Base-by-base conservation (phyloP, 2,797 vertebrate species). In the Enteromius radiatus region DNA sequence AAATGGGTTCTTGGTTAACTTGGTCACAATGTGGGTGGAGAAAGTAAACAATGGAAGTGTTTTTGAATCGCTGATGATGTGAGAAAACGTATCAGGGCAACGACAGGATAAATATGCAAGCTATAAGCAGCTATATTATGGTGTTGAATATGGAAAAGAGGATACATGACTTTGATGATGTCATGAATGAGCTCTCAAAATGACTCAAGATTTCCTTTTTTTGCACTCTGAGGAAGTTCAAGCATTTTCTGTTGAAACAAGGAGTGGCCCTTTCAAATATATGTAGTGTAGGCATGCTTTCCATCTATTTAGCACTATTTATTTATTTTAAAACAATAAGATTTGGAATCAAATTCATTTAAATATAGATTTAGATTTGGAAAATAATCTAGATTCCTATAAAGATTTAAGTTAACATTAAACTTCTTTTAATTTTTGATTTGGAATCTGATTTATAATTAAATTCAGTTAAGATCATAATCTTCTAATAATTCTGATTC, bases 31-130 rank as follows among this genome's bases (percentile, higher is more conserved):
- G 49, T 76, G 63, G 63, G 49, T 45, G 73, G 56, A 76, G 54
- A 49, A 38, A 81, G 56, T 64, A 64, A 43, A 41, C 47, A 33
- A 26, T 74, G 9, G 76, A 68, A 76, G 64, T 68, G 77, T 59
- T 45, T 82, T 61, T 47, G 47, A 41, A 43, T 10, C 3, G 19
- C 71, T 56, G 59, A 12, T 76, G 45, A 33, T 47, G 33, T 82
- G 36, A 28, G 26, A 76, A 82, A 68, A 76, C 43, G 19, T 38
- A 26, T 41, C 49, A 36, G 49, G 10, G 43, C 17, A 67, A 17
- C n/a, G 45, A 15, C 23, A 38, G 4, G 36, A 56, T 3, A 45
- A 33, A 59, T 68, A 59, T n/a, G 56, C 33, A 1, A n/a, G 43
- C 21, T 47, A 36, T 19, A 28, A 19, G 36, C 17, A 69, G 17